Conservation (phyloP, 2,888 invertebrate genomes). For the Drosophila anomelani region DNA sequence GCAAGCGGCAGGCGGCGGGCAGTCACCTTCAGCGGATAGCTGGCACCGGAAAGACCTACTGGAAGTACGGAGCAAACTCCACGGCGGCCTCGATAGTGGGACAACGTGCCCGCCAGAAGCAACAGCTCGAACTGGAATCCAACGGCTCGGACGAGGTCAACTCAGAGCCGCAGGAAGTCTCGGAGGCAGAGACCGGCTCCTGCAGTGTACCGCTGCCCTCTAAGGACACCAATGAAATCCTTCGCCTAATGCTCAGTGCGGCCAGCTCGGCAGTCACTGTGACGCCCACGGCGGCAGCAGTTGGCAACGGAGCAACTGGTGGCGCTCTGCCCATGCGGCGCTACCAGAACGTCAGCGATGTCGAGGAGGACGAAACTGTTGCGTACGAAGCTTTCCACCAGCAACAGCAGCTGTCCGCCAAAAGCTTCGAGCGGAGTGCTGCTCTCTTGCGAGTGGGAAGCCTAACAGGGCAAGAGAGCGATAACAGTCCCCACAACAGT, state of each 20-base stretch:
- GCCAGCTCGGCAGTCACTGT: conserved; percentile 82
- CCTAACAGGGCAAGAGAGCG: conserved; percentile 67
- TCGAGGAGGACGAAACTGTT: conserved; percentile 79
- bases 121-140: conserved; percentile 64
- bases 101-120: conserved; percentile 67
- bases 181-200: conserved; percentile 81
- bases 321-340: conserved; percentile 53
- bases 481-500: conserved; percentile 48
- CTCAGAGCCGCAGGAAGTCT: conserved; percentile 50
- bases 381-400: conserved; percentile 82
- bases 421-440: conserved; percentile 78
- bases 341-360: conserved; percentile 53
- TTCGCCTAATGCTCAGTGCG: conserved; percentile 82
- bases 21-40: conserved; percentile 70
- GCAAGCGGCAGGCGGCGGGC: conserved; percentile 59
- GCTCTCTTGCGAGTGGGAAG: conserved; percentile 69
- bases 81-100: conserved; percentile 82
- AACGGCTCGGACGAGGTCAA: conserved; percentile 63
- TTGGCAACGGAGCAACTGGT: conserved; percentile 68
- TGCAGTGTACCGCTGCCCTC: conserved; percentile 82
- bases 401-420: conserved; percentile 49
- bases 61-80: conserved; percentile 82
- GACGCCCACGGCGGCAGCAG: conserved; percentile 55
- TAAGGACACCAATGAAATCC: conserved; percentile 81
- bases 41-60: conserved; percentile 82